Evolutionary conservation across 2,797 vertebrate species (phyloP).

Genomic region (Hapalemur alaotrensis): DNA sequence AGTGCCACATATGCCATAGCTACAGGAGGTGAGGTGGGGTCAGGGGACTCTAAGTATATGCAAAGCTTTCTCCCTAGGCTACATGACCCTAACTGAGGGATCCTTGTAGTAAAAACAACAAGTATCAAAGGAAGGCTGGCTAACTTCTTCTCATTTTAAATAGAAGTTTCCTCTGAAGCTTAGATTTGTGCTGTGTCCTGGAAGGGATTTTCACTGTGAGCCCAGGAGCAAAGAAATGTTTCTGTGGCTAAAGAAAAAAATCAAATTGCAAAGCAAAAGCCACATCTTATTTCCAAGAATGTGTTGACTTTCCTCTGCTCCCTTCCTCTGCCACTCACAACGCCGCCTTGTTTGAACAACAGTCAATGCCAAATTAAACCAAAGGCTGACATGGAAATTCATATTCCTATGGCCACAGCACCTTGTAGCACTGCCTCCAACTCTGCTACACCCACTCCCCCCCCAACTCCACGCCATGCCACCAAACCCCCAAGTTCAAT

Average conservation of each 20-base stretch:
- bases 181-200: conserved; percentile 30
- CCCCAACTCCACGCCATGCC: not conserved
- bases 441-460: not conserved
- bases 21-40: not conserved
- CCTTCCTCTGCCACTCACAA: conserved; percentile 69
- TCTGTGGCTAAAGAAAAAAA: conserved; percentile 49
- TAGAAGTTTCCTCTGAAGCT: conserved; percentile 47
- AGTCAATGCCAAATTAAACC: conserved; percentile 68
- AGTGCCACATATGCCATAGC: not conserved
- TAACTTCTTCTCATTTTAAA: conserved; percentile 48
- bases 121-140: conserved; percentile 18
- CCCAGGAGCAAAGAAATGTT: conserved; percentile 55
- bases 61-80: not conserved
- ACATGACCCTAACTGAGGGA: not conserved
- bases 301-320: conserved; percentile 67
- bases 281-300: conserved; percentile 71
- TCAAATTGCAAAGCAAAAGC: conserved; percentile 60
- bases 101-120: conserved; percentile 46
- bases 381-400: conserved; percentile 52
- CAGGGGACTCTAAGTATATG: not conserved
- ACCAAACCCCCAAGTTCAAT: conserved; percentile 19
- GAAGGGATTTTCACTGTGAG: conserved; percentile 54
- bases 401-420: conserved; percentile 51
- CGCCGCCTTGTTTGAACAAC: conserved; percentile 56
- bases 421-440: not conserved